Percentiles rank a stretch among this genome's conserved stretches.
phyloP scores from a whole-genome alignment of 1,140 invertebrate genomes.

The Drosophila pruinosa region DNA sequence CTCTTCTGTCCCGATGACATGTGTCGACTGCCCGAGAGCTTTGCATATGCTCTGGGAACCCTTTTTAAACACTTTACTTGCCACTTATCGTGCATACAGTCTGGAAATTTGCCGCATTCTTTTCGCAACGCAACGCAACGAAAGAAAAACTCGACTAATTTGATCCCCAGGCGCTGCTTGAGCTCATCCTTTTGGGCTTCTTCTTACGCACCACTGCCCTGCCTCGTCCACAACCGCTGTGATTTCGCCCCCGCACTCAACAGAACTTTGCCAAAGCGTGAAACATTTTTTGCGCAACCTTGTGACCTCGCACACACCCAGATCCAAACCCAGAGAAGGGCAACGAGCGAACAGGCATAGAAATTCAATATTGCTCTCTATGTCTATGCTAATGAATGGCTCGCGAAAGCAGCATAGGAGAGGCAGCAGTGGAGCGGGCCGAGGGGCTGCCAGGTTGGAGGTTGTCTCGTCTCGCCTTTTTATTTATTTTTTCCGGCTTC shows the following conservation, averaged over 20 bases:
- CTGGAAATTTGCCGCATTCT: constrained; percentile 67
- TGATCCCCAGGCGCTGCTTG: constrained; percentile 75
- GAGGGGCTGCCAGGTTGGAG: background rate
- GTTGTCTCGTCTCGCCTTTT: constrained; percentile 41
- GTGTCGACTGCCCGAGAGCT: constrained; percentile 43
- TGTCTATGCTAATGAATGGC: constrained; percentile 78
- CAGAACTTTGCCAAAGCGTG: constrained; percentile 52
- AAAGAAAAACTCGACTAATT: constrained; percentile 68
- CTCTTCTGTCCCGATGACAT: constrained; percentile 57
- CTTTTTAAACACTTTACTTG: constrained; percentile 48
- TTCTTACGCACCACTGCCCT: constrained; percentile 35
- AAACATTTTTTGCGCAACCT: constrained; percentile 76
- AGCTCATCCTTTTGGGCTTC: constrained; percentile 37
- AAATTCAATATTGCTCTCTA: constrained; percentile 76
- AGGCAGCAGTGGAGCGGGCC: background rate
- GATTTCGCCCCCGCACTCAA: constrained; percentile 37
- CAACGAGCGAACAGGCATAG: constrained; percentile 45
- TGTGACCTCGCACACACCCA: constrained; percentile 46
- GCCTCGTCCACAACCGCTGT: constrained; percentile 24
- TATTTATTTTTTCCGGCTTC: constrained; percentile 79
- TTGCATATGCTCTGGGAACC: constrained; percentile 12
- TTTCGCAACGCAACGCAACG: constrained; percentile 11
- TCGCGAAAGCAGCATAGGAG: constrained; percentile 35
- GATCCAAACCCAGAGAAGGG: background rate
- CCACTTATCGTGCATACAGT: constrained; percentile 58